phyloP scores from a whole-genome alignment of 2,797 vertebrate genomes.

The Squalus acanthias region DNA sequence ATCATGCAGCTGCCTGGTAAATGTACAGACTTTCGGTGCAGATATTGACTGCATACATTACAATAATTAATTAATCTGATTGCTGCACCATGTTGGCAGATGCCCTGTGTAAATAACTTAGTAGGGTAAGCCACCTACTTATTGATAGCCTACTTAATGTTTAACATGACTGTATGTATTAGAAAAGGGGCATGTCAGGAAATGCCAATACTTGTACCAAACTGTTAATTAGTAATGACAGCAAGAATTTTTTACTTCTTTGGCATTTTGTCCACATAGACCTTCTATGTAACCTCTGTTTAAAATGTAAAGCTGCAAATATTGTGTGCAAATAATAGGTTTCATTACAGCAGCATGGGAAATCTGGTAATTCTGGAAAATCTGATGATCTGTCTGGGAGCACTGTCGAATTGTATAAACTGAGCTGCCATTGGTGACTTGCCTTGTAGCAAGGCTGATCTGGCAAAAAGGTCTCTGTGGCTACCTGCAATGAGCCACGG shows the following conservation, averaged over 20 bases:
- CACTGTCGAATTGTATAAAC: background rate
- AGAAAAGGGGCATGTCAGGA: background rate
- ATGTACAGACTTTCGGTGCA: background rate
- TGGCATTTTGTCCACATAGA: background rate
- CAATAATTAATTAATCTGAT: background rate
- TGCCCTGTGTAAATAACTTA: background rate
- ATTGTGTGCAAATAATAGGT: background rate
- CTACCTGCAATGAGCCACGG: background rate
- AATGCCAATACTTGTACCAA: background rate
- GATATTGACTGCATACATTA: background rate
- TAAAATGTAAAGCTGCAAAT: background rate
- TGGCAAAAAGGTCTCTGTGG: background rate
- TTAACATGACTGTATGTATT: background rate
- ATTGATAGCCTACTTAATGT: background rate
- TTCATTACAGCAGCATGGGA: background rate
- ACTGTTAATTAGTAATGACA: background rate
- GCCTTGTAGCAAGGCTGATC: background rate
- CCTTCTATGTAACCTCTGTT: background rate
- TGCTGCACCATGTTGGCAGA: background rate
- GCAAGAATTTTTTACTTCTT: background rate
- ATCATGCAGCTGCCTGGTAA: background rate
- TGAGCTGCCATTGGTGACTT: background rate
- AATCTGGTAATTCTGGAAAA: background rate
- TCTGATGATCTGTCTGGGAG: background rate
- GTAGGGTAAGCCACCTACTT: background rate